Base-by-base conservation (phyloP, 53 echinoderm and acorn worm species). In the Echinarachnius parma region DNA sequence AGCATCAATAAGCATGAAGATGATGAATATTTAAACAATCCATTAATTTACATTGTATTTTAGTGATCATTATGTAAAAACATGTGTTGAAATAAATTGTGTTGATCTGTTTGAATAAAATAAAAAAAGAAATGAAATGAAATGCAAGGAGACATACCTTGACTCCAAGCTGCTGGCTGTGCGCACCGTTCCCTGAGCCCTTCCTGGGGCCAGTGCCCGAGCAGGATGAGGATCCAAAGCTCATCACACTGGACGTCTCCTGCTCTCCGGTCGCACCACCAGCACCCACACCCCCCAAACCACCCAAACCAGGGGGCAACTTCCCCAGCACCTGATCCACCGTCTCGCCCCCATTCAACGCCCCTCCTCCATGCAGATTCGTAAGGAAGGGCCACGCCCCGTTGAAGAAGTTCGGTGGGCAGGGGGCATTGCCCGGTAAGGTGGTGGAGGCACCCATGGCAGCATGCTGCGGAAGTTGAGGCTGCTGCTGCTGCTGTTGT, bases 191-290 rank as follows among this genome's bases (percentile, higher is more conserved):
- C 57, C 75, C 47, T 67, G 82, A 42, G 31, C 75, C 70, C 76
- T 81, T 75, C 85, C 86, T 86, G 0, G 75, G 83, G 8, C 88
- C 79, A 4, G 90, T 78, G 11, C 81, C 85, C 0, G 96, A 96
- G 52, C 91, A 85, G 7, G 88, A 81, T 20, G 98, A 91, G 48
- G 91, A 92, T 61, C 85, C 87, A 65, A 98, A 98, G 63, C 98
- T 98, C 72, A 88, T 87, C 5, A 98, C 85, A 39, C 98, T 98
- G 24, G 98, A 84, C 1, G 98, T 98, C 77, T 98, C 98, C 66
- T 88, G 91, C 64, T 98, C 87, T 14, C 61, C 58, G 5, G 61
- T 81, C 21, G 62, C 64, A 34, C 42, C 46, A 14, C 62, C 53
- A n/a, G 36, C 30, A 21, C 59, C 77, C 61, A 53, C 58, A 21